phyloP scores from a whole-genome alignment of 92 coral and sea anemone genomes.

The Epizoanthus stellaris region DNA sequence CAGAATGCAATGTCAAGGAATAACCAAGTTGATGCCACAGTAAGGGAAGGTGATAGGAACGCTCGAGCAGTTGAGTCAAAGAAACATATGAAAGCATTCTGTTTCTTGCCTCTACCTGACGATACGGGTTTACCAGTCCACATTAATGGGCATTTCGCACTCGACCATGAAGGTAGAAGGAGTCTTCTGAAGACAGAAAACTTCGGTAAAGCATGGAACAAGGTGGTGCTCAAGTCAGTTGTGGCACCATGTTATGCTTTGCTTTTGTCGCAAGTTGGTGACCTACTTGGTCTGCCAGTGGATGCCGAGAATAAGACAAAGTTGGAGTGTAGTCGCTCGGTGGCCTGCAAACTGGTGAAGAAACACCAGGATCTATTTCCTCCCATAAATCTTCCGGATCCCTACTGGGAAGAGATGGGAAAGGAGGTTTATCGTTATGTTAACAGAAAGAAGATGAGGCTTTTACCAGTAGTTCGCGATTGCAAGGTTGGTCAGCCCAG shows the following conservation, averaged over 20 bases:
- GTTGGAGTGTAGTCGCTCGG: conserved; percentile 6
- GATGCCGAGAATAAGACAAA: conserved; percentile 1
- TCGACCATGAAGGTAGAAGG: conserved; percentile 74
- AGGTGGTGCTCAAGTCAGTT: conserved; percentile 48
- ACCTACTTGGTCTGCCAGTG: conserved; percentile 21
- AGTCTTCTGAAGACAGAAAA: conserved; percentile 43
- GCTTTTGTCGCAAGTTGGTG: conserved; percentile 54
- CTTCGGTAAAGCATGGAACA: conserved; percentile 72
- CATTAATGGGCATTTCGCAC: conserved; percentile 79
- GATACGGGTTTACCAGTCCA: conserved; percentile 76
- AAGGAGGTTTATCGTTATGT: conserved; percentile 71
- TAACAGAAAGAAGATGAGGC: conserved; percentile 37
- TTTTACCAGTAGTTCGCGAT: conserved; percentile 70
- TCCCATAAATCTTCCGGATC: conserved; percentile 10
- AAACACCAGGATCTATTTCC: conserved; percentile 72
- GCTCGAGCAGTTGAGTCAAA: neutral
- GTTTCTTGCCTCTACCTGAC: conserved; percentile 80
- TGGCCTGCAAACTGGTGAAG: conserved; percentile 17
- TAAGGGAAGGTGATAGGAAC: too few species aligned
- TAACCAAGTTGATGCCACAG: too few species aligned
- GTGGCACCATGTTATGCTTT: conserved; percentile 74
- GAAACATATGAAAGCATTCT: conserved; percentile 51
- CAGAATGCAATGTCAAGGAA: too few species aligned
- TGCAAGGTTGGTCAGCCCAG: neutral
- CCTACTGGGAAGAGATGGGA: conserved; percentile 63